Percentiles rank a stretch among this genome's conserved stretches.
Evolutionary conservation across 2,113 vertebrate genomes (phyloP).

Genomic region (Ammodramus savannarum): DNA sequence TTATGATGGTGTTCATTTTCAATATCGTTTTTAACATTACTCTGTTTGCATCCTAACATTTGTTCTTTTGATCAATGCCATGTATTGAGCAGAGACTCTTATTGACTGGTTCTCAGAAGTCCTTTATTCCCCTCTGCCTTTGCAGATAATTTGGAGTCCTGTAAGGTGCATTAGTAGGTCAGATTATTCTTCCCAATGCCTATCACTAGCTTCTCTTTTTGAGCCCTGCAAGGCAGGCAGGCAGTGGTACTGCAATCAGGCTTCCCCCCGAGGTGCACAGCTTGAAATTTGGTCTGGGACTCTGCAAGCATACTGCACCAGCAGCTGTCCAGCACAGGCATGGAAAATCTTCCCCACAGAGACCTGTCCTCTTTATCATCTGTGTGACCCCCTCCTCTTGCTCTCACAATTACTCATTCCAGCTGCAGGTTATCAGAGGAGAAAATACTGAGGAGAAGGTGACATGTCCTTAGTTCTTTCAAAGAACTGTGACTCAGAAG

Average conservation of each 20-base stretch:
- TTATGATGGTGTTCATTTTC: background rate
- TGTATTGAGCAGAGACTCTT: background rate
- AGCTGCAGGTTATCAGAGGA: background rate
- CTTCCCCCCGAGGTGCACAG: background rate
- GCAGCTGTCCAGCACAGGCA: rapidly evolving
- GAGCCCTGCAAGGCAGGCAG: background rate
- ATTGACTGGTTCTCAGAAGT: constrained; percentile 17
- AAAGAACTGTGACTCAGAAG: background rate
- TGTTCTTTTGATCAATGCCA: background rate
- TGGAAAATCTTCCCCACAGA: background rate
- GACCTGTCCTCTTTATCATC: background rate
- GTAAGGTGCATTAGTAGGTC: background rate
- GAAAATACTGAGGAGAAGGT: background rate
- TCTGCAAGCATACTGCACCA: background rate
- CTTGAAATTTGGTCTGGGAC: constrained; percentile 10
- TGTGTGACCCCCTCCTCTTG: background rate
- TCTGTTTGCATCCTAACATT: background rate
- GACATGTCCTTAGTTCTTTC: background rate
- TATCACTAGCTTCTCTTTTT: background rate
- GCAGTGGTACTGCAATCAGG: background rate
- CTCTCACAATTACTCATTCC: background rate
- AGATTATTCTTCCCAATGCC: background rate
- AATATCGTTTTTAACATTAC: background rate
- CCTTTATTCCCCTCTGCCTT: background rate
- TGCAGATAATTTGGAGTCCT: constrained; percentile 20